phyloP scores from a whole-genome alignment of 2,888 invertebrate species.

The Artemia sinica region DNA sequence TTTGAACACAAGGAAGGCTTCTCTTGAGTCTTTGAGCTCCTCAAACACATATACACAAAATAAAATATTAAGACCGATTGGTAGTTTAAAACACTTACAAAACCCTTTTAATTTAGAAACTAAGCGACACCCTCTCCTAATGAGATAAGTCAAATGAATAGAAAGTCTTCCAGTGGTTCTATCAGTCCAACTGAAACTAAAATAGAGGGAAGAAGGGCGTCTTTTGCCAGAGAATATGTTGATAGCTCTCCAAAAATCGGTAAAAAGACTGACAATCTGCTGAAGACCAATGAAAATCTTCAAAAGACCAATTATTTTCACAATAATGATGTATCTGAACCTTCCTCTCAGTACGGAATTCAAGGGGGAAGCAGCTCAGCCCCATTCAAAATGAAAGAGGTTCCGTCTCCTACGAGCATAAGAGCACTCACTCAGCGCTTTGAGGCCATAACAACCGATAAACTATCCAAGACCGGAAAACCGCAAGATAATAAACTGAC shows the following conservation, averaged over 20 bases:
- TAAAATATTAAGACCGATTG: neutral
- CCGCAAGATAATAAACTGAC: conserved; percentile 27
- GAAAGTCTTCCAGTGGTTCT: neutral
- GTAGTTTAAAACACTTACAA: no score
- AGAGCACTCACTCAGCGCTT: conserved; percentile 3
- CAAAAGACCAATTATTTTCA: neutral
- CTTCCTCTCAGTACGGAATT: no score
- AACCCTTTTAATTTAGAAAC: neutral
- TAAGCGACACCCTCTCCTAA: neutral
- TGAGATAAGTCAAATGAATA: neutral
- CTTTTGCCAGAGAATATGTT: conserved; percentile 1
- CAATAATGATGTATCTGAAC: neutral
- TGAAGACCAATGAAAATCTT: neutral
- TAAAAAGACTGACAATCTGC: neutral
- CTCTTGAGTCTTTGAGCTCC: neutral
- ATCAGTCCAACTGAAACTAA: neutral
- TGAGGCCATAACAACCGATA: conserved; percentile 14
- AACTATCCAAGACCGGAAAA: neutral
- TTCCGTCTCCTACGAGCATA: neutral
- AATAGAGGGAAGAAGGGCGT: neutral
- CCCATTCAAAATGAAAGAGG: neutral
- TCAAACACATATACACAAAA: neutral
- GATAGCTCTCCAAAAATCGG: neutral
- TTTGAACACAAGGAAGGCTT: neutral
- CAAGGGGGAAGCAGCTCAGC: neutral